A percentile compares a stretch with the other conserved stretches of the same genome.
Conservation (phyloP, 23 tunicate species). For the Trididemnum clinides region DNA sequence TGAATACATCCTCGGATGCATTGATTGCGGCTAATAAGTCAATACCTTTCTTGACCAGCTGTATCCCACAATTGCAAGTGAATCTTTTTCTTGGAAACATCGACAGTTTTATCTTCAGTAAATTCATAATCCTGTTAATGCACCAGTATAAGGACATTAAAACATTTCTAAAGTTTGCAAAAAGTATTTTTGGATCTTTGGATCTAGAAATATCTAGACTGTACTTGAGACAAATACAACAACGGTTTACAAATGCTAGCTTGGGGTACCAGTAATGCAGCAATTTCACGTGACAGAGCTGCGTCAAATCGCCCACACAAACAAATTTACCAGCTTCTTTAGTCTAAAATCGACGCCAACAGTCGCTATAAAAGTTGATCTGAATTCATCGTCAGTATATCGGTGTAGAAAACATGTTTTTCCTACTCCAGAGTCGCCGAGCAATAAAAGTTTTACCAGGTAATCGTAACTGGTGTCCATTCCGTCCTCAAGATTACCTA, state of each 20-base stretch:
- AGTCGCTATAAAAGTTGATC: slow-evolving; percentile 80
- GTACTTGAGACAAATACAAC: too few relatives aligned
- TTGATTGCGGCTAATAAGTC: too few relatives aligned
- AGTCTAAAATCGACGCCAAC: slow-evolving; percentile 94
- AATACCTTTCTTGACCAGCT: slow-evolving; percentile 97
- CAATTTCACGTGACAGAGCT: too few relatives aligned
- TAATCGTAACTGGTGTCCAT: slow-evolving; percentile 75
- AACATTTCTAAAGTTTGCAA: too few relatives aligned
- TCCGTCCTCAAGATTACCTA: too few relatives aligned
- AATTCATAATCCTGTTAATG: slow-evolving; percentile 87
- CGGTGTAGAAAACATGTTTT: slow-evolving; percentile 93
- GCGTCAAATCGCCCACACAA: too few relatives aligned
- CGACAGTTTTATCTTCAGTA: slow-evolving; percentile 65
- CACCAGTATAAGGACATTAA: too few relatives aligned
- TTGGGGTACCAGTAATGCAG: too few relatives aligned
- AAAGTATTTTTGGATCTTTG: too few relatives aligned
- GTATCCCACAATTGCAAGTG: slow-evolving; percentile 96
- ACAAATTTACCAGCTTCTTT: slow-evolving; percentile 82
- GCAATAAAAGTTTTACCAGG: slow-evolving; percentile 77
- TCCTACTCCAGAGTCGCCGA: slow-evolving; percentile 96
- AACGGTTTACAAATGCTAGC: too few relatives aligned
- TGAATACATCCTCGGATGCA: too few relatives aligned
- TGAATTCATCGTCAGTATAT: slow-evolving; percentile 83
- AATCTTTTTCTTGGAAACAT: slow-evolving; percentile 55
- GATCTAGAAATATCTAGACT: too few relatives aligned